Percentiles rank a stretch among this genome's conserved stretches.
Evolutionary conservation across 1,140 invertebrate species (phyloP).

Genomic region (Ostrea edulis): DNA sequence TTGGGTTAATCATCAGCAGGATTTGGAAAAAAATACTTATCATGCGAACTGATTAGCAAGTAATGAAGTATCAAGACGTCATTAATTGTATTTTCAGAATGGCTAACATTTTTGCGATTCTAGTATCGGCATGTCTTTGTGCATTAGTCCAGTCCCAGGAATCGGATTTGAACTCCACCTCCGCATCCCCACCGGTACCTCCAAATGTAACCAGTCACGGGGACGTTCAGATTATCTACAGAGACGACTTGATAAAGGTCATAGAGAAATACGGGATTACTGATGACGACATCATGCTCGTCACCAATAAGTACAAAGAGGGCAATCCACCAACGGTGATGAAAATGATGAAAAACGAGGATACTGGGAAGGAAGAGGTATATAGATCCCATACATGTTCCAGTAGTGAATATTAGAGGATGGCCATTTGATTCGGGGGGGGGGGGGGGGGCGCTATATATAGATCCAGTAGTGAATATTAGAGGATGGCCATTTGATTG

Average conservation of each 20-base stretch:
- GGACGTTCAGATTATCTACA: background rate
- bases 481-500: no score
- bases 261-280: constrained; percentile 21
- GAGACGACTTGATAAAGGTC: constrained; percentile 21
- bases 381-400: background rate
- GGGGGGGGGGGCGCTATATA: no score
- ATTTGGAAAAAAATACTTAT: no score
- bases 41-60: no score
- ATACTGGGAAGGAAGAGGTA: constrained; percentile 4
- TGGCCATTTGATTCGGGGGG: background rate
- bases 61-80: background rate
- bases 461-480: no score
- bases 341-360: background rate
- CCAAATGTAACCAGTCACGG: background rate
- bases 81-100: background rate
- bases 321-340: background rate
- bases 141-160: background rate
- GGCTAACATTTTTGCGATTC: background rate
- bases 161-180: background rate
- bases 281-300: constrained; percentile 28
- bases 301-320: constrained; percentile 20
- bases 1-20: no score
- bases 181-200: background rate
- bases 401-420: background rate
- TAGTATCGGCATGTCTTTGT: background rate